Conservation (phyloP, 1,140 invertebrate genomes). For the Tigriopus japonicus region DNA sequence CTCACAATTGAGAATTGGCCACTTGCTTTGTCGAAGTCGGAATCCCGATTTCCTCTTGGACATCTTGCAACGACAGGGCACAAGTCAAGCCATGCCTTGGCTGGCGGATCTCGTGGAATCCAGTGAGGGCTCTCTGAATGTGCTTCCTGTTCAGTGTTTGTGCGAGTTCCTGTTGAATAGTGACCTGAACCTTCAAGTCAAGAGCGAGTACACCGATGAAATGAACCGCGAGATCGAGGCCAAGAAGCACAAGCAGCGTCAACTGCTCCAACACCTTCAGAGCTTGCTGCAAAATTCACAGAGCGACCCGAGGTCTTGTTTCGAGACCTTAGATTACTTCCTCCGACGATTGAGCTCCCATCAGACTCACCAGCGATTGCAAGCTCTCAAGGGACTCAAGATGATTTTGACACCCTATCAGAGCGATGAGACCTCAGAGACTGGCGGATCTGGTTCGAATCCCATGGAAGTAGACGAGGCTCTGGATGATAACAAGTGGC, state of each 20-base stretch:
- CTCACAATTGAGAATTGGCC: slow-evolving; percentile 57
- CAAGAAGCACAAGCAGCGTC: slow-evolving; percentile 48
- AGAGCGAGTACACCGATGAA: slow-evolving; percentile 35
- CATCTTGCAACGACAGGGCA: slow-evolving; percentile 63
- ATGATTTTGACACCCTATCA: slow-evolving; percentile 35
- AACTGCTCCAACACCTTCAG: slow-evolving; percentile 53
- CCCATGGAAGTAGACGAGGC: slow-evolving; percentile 24
- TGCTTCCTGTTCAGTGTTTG: slow-evolving; percentile 81
- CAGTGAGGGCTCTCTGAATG: slow-evolving; percentile 47
- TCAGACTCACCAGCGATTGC: slow-evolving; percentile 47
- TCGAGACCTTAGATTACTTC: slow-evolving; percentile 81
- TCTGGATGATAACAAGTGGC: slow-evolving; percentile 35
- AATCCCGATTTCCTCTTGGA: slow-evolving; percentile 80
- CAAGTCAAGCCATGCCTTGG: slow-evolving; percentile 88
- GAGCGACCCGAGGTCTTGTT: slow-evolving; percentile 30
- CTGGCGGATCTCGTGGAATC: slow-evolving; percentile 80
- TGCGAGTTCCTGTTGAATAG: slow-evolving; percentile 80
- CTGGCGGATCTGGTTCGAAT: slow-evolving; percentile 20
- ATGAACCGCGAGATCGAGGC: slow-evolving; percentile 3
- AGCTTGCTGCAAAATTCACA: slow-evolving; percentile 29
- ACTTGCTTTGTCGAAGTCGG: slow-evolving; percentile 66
- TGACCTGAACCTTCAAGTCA: slow-evolving; percentile 27
- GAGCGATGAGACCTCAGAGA: slow-evolving; percentile 13
- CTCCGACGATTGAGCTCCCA: slow-evolving; percentile 61
- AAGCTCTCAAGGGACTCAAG: slow-evolving; percentile 52